Conservation (phyloP, 1,140 invertebrate species). For the Macrocentrus cingulum region DNA sequence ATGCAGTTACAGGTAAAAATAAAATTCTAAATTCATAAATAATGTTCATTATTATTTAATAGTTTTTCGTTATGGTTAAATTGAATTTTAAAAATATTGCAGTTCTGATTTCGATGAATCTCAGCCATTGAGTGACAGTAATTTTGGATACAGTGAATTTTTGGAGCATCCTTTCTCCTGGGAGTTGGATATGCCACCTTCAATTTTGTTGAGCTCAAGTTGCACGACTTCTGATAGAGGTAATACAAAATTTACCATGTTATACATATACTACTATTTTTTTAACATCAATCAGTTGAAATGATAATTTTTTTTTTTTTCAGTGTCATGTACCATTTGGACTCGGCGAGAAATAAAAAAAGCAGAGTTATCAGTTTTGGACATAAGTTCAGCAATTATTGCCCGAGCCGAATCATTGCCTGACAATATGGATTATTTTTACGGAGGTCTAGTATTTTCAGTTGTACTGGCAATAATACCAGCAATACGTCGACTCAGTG, state of each 20-base stretch:
- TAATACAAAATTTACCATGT: no score
- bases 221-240: slow-evolving; percentile 73
- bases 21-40: neutral
- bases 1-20: slow-evolving; percentile 68
- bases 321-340: slow-evolving; percentile 94
- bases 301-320: slow-evolving; percentile 35
- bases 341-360: slow-evolving; percentile 86
- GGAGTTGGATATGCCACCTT: slow-evolving; percentile 76
- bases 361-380: slow-evolving; percentile 87
- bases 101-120: slow-evolving; percentile 72
- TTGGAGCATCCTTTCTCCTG: slow-evolving; percentile 66
- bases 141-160: slow-evolving; percentile 56
- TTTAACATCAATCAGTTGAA: no score
- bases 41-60: no score
- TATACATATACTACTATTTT: slow-evolving; percentile 31
- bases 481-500: slow-evolving; percentile 61
- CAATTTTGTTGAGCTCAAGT: slow-evolving; percentile 71
- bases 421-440: slow-evolving; percentile 82
- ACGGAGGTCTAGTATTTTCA: slow-evolving; percentile 66
- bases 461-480: slow-evolving; percentile 62
- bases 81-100: no score
- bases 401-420: slow-evolving; percentile 81
- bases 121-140: slow-evolving; percentile 57
- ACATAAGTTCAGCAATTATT: slow-evolving; percentile 93
- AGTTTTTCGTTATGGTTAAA: no score